Conservation (phyloP, 1,140 invertebrate species). For the Acromyrmex heyeri region DNA sequence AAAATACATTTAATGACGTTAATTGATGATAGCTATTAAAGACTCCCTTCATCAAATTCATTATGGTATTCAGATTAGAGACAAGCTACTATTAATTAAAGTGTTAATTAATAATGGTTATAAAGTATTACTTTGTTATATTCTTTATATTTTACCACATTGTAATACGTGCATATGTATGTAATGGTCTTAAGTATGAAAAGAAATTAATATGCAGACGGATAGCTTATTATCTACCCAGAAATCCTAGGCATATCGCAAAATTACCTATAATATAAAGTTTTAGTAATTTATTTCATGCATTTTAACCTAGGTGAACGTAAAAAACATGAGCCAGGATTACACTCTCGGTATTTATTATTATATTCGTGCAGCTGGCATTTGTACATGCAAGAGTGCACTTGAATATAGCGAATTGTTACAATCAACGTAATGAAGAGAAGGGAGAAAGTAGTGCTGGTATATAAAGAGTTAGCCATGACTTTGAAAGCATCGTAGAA, state of each 20-base stretch:
- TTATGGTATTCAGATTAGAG: background rate
- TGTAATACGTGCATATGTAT: background rate
- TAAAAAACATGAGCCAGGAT: background rate
- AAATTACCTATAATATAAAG: background rate
- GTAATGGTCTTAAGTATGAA: background rate
- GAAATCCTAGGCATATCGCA: background rate
- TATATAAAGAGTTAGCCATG: slow-evolving; percentile 86
- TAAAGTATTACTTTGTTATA: slow-evolving; percentile 17
- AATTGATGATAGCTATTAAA: background rate
- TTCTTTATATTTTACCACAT: background rate
- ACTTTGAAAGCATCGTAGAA: slow-evolving; percentile 84
- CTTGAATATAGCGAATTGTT: slow-evolving; percentile 42
- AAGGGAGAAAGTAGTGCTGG: slow-evolving; percentile 85
- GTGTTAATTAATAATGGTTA: slow-evolving; percentile 15
- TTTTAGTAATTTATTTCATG: slow-evolving; percentile 28
- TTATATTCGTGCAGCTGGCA: slow-evolving; percentile 13
- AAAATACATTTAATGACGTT: background rate
- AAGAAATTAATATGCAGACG: slow-evolving; percentile 23
- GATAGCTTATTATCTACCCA: slow-evolving; percentile 5
- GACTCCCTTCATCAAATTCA: background rate
- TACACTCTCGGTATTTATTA: background rate
- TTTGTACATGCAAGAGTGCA: slow-evolving; percentile 28
- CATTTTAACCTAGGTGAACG: slow-evolving; percentile 7
- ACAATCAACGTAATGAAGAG: slow-evolving; percentile 76
- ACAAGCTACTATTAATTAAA: too few species aligned